Conservation (phyloP, 2,113 vertebrate genomes). For the Hippocampus abdominalis region DNA sequence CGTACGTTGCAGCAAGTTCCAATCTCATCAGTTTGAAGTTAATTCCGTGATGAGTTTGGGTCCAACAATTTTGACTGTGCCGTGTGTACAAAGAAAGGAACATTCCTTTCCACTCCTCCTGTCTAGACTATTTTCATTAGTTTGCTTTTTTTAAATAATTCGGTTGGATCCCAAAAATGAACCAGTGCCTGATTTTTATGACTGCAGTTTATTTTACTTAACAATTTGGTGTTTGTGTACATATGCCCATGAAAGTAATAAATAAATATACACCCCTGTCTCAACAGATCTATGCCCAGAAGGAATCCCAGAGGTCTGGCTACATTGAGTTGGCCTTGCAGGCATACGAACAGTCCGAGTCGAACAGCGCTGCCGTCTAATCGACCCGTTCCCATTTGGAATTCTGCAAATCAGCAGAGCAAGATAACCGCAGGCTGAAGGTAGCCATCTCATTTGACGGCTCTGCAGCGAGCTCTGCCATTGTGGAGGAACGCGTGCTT, state of each 20-base stretch:
- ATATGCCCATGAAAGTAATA: not conserved
- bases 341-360: constrained; percentile 71
- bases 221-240: not conserved
- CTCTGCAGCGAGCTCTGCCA: not conserved
- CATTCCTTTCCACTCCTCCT: too few relatives aligned
- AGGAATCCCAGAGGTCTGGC: constrained; percentile 81
- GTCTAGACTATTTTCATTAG: too few relatives aligned
- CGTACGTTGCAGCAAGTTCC: not conserved
- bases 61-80: not conserved
- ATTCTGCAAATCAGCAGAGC: constrained; percentile 1
- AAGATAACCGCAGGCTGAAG: not conserved
- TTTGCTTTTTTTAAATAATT: not conserved
- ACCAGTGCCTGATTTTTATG: not conserved
- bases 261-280: not conserved
- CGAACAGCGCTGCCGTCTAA: constrained; percentile 41
- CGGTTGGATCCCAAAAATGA: not conserved
- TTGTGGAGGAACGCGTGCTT: not conserved
- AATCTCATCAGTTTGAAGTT: not conserved
- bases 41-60: not conserved
- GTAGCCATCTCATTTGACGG: not conserved
- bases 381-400: not conserved
- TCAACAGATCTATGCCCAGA: constrained; percentile 81
- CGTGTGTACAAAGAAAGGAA: not conserved
- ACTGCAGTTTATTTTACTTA: not conserved
- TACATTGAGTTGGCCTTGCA: constrained; percentile 88